Evolutionary conservation across 2,888 invertebrate genomes (phyloP), one percentile per base, ranked within the genome.

Genomic region (Cerastoderma edule): DNA sequence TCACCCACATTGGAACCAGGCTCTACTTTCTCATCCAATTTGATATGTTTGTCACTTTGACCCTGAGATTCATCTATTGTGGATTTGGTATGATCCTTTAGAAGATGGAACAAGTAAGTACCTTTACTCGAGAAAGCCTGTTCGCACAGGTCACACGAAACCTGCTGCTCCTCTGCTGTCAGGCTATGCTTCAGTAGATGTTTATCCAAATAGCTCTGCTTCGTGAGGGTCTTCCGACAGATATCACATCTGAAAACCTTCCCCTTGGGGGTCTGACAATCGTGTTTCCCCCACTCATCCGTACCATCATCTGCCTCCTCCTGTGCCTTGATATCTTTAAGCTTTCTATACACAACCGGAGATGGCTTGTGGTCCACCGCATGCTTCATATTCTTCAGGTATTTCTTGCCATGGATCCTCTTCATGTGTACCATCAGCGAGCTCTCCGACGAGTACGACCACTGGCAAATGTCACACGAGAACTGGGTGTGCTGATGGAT

Each of bases 401-500:
- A 71, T 33, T 78, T 74, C 16, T 70, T 48, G 22, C 46, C 68
- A 69, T 77, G 77, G 28, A 72, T 67, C 27, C 63, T 57, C 22
- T 75, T 68, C 71, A 79, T 79, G 33, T 79, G 79, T 3, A 54
- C 70, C 2, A 75, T 46, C 4, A 79, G 48, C 2, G 74, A 71
- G 3, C 46, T 69, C 32, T 75, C 75, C 30, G 70, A 71, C 3
- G 75, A 75, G 44, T 78, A 78, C 0, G 78, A 78, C 78, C 78
- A 78, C 54, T 78, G 71, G 63, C 78, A 78, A 33, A 78, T 72
- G 64, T 74, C 75, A 68, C 78, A 78, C 3, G 74, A 72, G 56
- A 56, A 78, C 50, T 65, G 56, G 6, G 75, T 54, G 65, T 78
- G 78, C 22, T 60, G 53, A 13, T 68, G 27, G 6, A 67, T 60